Evolutionary conservation across 2,797 vertebrate genomes (phyloP).

Genomic region (Paramormyrops hopkinsi): DNA sequence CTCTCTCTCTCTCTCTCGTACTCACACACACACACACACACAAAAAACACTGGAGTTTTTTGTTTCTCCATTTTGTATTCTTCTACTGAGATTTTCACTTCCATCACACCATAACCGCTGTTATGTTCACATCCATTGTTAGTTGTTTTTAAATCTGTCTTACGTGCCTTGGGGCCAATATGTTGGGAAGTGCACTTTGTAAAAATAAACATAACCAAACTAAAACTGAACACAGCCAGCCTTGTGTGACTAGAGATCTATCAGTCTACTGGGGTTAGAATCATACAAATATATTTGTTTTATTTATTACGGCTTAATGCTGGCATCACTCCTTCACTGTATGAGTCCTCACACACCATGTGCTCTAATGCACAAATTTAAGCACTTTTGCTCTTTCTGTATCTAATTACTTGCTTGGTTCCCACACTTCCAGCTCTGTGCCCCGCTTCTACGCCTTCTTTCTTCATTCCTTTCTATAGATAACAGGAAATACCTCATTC

Average conservation of each 20-base stretch:
- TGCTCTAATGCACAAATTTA: not conserved
- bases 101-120: not conserved
- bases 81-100: not conserved
- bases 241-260: constrained; percentile 21
- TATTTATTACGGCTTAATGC: constrained; percentile 66
- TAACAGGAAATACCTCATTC: not conserved
- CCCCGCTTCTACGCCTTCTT: not conserved
- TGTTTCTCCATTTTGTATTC: not conserved
- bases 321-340: constrained; percentile 51
- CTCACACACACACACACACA: not conserved
- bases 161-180: not conserved
- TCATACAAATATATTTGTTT: constrained; percentile 73
- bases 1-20: not conserved
- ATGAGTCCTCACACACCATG: constrained; percentile 43
- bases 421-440: not conserved
- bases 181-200: not conserved
- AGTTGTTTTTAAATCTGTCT: not conserved
- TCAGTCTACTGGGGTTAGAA: constrained; percentile 50
- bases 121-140: not conserved
- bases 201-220: not conserved
- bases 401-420: not conserved
- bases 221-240: not conserved
- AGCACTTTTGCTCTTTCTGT: not conserved
- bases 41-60: not conserved
- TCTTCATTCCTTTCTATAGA: not conserved